Evolutionary conservation across 2,797 vertebrate species (phyloP).

Genomic region (Urosaurus nigricauda): DNA sequence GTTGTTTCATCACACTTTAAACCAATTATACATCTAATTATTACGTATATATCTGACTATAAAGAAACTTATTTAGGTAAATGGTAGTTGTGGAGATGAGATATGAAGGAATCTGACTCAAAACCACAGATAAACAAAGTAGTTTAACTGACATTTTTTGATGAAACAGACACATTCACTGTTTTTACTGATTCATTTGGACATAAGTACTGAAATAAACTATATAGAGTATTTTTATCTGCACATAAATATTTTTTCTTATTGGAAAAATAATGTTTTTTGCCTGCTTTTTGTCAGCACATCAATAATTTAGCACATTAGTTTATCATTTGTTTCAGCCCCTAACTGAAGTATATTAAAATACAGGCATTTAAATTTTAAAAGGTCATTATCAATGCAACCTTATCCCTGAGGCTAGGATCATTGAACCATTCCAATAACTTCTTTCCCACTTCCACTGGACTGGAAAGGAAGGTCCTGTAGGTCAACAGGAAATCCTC

Average conservation of each 20-base stretch:
- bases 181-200: neutral
- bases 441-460: conserved; percentile 98
- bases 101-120: neutral
- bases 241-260: neutral
- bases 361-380: conserved; percentile 6
- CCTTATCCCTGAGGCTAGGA: conserved; percentile 99
- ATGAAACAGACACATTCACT: neutral
- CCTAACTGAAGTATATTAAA: conserved; percentile 34
- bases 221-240: neutral
- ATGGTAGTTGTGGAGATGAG: conserved; percentile 3
- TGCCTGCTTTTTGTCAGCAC: neutral
- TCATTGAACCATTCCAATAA: conserved; percentile 99
- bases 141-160: neutral
- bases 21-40: too few species aligned
- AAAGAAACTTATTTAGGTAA: too few species aligned
- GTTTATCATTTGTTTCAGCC: conserved; percentile 10
- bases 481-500: conserved; percentile 98
- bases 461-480: conserved; percentile 97
- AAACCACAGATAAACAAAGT: neutral
- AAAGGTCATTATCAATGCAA: conserved; percentile 66
- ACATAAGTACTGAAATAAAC: neutral
- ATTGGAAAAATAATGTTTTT: neutral
- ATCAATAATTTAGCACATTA: neutral
- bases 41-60: neutral
- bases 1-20: neutral